These are phyloP conservation scores for Drosophila ogumai DNA, from an alignment of 1,140 invertebrate species.

Conservation along the genomic window DNA sequence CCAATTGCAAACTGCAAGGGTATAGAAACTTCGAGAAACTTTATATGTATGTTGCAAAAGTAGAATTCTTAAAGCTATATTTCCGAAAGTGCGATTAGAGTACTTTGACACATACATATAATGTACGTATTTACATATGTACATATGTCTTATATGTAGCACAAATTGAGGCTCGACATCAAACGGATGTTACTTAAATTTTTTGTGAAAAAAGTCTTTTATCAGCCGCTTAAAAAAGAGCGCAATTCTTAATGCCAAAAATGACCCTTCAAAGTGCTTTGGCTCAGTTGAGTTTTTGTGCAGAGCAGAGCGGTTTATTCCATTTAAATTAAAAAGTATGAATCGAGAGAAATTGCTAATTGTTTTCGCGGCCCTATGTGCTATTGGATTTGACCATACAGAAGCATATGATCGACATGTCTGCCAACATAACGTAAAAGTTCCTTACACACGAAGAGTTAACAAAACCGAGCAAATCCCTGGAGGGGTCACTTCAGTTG, in stretches of 20 bases:
- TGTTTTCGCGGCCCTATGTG: neutral
- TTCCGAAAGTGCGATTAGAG: neutral
- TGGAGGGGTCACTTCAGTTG: slow-evolving; percentile 6
- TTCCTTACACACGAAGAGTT: neutral
- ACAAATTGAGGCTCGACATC: neutral
- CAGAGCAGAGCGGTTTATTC: slow-evolving; percentile 6
- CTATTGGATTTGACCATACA: neutral
- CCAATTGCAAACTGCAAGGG: neutral
- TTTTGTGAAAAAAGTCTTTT: neutral
- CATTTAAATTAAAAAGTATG: neutral
- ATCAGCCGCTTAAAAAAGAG: slow-evolving; percentile 1
- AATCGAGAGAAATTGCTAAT: neutral
- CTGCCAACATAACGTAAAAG: neutral
- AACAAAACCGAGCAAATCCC: neutral
- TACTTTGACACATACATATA: neutral
- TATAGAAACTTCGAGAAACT: neutral
- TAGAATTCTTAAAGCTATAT: neutral
- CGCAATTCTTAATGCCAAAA: neutral
- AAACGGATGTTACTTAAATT: slow-evolving; percentile 1
- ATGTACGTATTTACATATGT: neutral
- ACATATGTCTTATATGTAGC: neutral
- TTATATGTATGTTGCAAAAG: neutral
- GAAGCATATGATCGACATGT: neutral
- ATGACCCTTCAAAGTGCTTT: neutral
- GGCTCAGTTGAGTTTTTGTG: slow-evolving; percentile 11